Evolutionary conservation across 2,113 vertebrate genomes (phyloP), one percentile per base, ranked within the genome.

Genomic region (Sebastes schlegelii): DNA sequence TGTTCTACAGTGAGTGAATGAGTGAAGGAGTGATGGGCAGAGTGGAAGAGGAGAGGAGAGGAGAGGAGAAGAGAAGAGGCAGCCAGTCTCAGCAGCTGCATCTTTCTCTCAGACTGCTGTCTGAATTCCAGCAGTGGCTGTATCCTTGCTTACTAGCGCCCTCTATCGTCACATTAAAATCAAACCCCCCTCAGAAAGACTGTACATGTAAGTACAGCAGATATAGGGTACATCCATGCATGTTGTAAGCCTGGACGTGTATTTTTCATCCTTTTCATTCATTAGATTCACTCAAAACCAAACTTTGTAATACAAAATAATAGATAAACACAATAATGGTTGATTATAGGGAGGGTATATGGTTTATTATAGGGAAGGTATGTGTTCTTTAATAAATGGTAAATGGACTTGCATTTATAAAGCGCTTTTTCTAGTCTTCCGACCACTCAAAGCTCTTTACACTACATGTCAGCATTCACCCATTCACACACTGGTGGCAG

Each of bases 61-160:
- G 17, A 34, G 51, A 6, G 43, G 13, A 34, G 46, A 40, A 74
- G 67, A n/a, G 13, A 19, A n/a, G 65, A 34, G 49, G 65, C n/a
- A 80, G 84, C 42, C 70, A 76, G 83, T 80, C 69, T 87, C 82
- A 91, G 84, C 84, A 90, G 92, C 86, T 86, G 90, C 84, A 89
- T 82, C 81, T 87, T 74, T 46, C 89, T 46, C 89, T 86, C 88
- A 85, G 70, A 61, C 88, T 60, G 63, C 70, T 77, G 80, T 78
- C 81, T 91, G 83, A 88, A 93, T 93, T 90, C 90, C 92, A 92
- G 65, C 91, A 91, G 89, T 90, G 89, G 74, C 42, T 88, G 52
- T 84, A 93, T 92, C 92, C 88, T 92, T 93, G 84, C 94, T 92
- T 67, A 85, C 89, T 80, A 88, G 91, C 94, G 95, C 95, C 95